Conservation (phyloP, 2,888 invertebrate genomes). For the Linnaemya vulpina region DNA sequence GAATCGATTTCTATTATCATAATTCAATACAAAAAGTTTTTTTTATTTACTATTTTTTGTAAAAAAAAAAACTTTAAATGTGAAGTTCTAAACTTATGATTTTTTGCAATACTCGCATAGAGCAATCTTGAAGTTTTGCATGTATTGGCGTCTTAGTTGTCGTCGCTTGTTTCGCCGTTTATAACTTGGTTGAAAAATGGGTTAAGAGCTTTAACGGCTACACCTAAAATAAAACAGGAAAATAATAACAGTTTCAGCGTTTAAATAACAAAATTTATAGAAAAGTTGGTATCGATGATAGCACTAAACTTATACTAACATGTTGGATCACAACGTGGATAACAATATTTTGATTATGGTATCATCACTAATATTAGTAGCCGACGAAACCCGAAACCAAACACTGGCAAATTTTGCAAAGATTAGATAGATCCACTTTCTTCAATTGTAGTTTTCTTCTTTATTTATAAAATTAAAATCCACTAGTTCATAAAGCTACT, state of each 20-base stretch:
- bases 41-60: background rate
- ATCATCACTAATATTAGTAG: no score
- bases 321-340: no score
- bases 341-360: no score
- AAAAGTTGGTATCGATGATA: background rate
- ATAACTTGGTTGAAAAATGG: conserved; percentile 80
- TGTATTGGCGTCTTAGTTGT: conserved; percentile 72
- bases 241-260: background rate
- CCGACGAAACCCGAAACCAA: no score
- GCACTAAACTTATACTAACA: no score
- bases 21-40: conserved; percentile 48
- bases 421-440: no score
- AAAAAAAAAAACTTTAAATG: conserved; percentile 31
- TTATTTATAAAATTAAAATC: no score
- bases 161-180: conserved; percentile 80
- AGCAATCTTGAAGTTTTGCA: conserved; percentile 41
- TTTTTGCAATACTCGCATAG: conserved; percentile 28
- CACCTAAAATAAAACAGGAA: conserved; percentile 76
- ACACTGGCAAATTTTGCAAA: no score
- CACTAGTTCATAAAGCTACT: no score
- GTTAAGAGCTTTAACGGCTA: conserved; percentile 81
- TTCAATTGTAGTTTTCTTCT: no score
- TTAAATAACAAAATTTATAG: no score
- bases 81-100: conserved; percentile 29
- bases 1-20: conserved; percentile 24